Evolutionary conservation across 2,888 invertebrate species (phyloP).

Genomic region (Agrenia bidenticulata): DNA sequence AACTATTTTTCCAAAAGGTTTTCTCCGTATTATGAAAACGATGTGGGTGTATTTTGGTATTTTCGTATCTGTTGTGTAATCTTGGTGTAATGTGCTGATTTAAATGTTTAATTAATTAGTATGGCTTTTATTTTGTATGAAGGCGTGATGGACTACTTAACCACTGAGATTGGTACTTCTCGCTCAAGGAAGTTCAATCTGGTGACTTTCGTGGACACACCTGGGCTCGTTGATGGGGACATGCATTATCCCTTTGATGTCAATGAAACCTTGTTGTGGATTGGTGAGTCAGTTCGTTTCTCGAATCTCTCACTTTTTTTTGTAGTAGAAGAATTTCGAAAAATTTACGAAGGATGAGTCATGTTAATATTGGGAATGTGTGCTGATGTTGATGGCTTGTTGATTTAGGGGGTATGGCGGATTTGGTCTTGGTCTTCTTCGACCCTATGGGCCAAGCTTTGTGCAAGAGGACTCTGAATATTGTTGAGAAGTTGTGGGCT

Average conservation of each 20-base stretch:
- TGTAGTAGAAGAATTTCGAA: too few relatives aligned
- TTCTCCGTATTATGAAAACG: too few relatives aligned
- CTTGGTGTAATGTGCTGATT: too few relatives aligned
- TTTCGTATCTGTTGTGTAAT: too few relatives aligned
- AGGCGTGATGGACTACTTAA: conserved; percentile 62
- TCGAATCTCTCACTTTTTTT: not conserved
- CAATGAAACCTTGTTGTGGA: conserved; percentile 61
- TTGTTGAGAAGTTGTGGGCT: conserved; percentile 61
- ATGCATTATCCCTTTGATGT: conserved; percentile 65
- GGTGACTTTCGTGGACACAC: conserved; percentile 63
- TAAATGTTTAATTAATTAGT: too few relatives aligned
- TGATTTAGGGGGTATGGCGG: conserved; percentile 57
- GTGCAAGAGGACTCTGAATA: conserved; percentile 62
- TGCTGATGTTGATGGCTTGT: not conserved
- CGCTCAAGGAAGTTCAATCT: conserved; percentile 62
- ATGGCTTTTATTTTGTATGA: too few relatives aligned
- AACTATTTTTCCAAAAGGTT: too few relatives aligned
- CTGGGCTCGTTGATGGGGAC: conserved; percentile 64
- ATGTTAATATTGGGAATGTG: too few relatives aligned
- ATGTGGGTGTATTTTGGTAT: too few relatives aligned
- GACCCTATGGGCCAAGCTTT: conserved; percentile 64
- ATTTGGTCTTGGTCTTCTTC: conserved; percentile 64
- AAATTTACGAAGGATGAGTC: conserved; percentile 1
- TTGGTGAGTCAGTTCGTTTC: conserved; percentile 57
- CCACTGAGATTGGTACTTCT: conserved; percentile 62